phyloP scores from a whole-genome alignment of 2,888 invertebrate genomes.

The Amphimallon solstitiale region DNA sequence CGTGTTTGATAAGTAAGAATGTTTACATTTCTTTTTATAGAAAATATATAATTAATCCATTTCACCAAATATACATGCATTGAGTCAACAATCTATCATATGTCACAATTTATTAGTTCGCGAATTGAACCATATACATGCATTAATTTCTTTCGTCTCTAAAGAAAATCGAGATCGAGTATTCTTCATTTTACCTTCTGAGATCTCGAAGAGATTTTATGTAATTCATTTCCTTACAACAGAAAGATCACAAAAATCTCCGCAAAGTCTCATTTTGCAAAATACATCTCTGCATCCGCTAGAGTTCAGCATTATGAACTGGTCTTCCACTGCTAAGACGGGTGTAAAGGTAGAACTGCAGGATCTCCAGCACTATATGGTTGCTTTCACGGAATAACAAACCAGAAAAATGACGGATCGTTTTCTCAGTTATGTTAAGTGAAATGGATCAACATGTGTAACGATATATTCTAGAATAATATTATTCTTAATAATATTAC shows the following conservation, averaged over 20 bases:
- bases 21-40: too few species aligned
- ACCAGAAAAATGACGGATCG: background rate
- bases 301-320: conserved; percentile 20
- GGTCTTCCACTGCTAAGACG: conserved; percentile 20
- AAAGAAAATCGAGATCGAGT: conserved; percentile 28
- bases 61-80: background rate
- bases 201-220: conserved; percentile 8
- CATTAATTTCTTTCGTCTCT: conserved; percentile 32
- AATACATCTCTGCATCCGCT: conserved; percentile 19
- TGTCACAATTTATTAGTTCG: background rate
- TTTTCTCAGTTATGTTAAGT: background rate
- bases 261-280: background rate
- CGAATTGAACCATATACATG: conserved; percentile 19
- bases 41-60: background rate
- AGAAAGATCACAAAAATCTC: background rate
- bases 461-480: too few species aligned
- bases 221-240: background rate
- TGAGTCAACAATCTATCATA: background rate
- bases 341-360: conserved; percentile 24
- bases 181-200: background rate
- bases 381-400: conserved; percentile 8
- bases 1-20: too few species aligned
- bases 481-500: too few species aligned
- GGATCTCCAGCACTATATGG: conserved; percentile 23
- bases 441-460: background rate